Evolutionary conservation across 2,797 vertebrate species (phyloP).

Genomic region (Borostomias antarcticus): DNA sequence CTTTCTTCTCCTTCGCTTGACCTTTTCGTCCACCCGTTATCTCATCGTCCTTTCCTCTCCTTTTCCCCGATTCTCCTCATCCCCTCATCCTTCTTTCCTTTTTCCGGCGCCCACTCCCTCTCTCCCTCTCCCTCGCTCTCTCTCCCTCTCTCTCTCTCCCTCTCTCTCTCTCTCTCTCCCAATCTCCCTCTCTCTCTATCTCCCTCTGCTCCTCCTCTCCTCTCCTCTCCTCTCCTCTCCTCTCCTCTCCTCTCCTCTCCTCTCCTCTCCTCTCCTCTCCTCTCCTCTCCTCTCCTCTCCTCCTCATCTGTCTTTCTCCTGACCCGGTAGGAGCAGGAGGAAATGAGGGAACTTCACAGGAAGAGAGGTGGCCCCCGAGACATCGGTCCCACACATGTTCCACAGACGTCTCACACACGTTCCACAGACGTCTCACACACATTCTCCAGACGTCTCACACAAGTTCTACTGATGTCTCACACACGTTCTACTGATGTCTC

Average conservation of each 20-base stretch:
- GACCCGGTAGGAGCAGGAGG: constrained; percentile 16
- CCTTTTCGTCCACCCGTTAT: too few relatives aligned
- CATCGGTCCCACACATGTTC: too few relatives aligned
- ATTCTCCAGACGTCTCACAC: too few relatives aligned
- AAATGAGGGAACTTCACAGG: too few relatives aligned
- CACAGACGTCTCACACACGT: too few relatives aligned
- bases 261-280: constrained; percentile 14
- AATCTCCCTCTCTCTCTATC: constrained; percentile 12
- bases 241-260: constrained; percentile 24
- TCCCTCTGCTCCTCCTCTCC: neutral
- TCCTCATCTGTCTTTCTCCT: neutral
- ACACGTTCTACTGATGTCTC: too few relatives aligned
- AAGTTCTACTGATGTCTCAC: too few relatives aligned
- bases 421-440: too few relatives aligned
- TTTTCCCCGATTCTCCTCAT: neutral
- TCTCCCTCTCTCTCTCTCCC: constrained; percentile 29
- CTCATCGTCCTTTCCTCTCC: neutral
- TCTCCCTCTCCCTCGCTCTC: neutral
- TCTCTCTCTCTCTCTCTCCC: constrained; percentile 31
- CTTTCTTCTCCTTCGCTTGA: neutral
- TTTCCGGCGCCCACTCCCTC: too few relatives aligned
- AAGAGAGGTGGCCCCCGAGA: too few relatives aligned
- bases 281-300: constrained; percentile 4
- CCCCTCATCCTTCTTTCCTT: too few relatives aligned
- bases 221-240: constrained; percentile 2